Evolutionary conservation across 2,797 vertebrate species (phyloP).

Genomic region (Sebastes minor): DNA sequence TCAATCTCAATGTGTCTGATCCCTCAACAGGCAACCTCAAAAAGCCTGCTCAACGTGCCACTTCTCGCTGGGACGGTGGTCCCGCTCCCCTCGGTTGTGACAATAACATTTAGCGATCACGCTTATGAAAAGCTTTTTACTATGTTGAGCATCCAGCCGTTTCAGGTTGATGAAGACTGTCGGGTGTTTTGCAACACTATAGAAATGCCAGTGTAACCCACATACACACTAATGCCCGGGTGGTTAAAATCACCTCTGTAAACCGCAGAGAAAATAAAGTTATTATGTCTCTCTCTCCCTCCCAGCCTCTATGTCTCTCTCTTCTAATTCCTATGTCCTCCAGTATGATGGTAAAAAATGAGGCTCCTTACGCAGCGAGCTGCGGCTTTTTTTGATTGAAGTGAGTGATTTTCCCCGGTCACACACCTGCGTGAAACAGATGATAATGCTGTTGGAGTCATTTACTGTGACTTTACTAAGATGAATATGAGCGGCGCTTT

Average conservation of each 20-base stretch:
- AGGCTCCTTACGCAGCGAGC: conserved; percentile 81
- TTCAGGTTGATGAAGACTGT: conserved; percentile 26
- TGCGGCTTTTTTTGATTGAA: conserved; percentile 79
- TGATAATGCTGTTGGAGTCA: conserved; percentile 79
- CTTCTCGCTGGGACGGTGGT: not conserved
- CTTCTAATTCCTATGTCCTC: conserved; percentile 67
- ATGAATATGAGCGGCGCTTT: conserved; percentile 75
- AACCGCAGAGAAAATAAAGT: conserved; percentile 64
- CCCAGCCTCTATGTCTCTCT: conserved; percentile 36
- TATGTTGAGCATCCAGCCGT: not conserved
- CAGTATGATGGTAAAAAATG: conserved; percentile 88
- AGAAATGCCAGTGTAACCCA: conserved; percentile 6
- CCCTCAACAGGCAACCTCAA: not conserved
- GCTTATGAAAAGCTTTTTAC: conserved; percentile 5
- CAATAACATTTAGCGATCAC: conserved; percentile 4
- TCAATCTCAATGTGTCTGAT: not conserved
- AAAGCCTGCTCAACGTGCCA: not conserved
- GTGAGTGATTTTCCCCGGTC: conserved; percentile 74
- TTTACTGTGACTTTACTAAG: conserved; percentile 78
- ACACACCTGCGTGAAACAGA: conserved; percentile 79
- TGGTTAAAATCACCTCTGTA: conserved; percentile 36
- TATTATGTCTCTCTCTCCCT: conserved; percentile 53
- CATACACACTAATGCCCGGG: conserved; percentile 3
- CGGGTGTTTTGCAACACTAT: conserved; percentile 5
- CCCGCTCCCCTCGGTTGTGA: not conserved